These are phyloP conservation scores for Xestoiulus laeticollis DNA, from an alignment of 2,888 invertebrate genomes.

Conservation along the genomic window DNA sequence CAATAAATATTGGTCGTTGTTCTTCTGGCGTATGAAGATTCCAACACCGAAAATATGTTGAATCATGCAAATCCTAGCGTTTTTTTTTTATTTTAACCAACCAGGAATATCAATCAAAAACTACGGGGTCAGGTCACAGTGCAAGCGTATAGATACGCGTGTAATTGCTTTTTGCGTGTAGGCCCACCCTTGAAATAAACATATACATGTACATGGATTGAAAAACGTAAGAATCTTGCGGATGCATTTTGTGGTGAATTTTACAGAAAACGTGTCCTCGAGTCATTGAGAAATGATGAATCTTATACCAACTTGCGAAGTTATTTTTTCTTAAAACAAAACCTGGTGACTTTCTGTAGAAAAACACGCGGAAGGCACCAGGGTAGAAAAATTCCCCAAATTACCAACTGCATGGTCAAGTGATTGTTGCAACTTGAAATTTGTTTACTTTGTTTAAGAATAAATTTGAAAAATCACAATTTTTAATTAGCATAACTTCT, in stretches of 20 bases:
- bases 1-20: slow-evolving; percentile 25
- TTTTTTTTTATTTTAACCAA: neutral
- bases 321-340: neutral
- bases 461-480: no score
- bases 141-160: slow-evolving; percentile 22
- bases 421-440: no score
- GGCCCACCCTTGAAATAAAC: slow-evolving; percentile 22
- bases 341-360: neutral
- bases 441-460: no score
- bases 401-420: no score
- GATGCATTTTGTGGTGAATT: neutral
- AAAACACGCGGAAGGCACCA: neutral
- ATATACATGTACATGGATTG: neutral
- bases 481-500: no score
- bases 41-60: slow-evolving; percentile 25
- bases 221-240: neutral
- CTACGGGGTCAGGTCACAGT: neutral
- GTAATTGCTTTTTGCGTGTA: neutral
- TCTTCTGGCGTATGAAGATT: neutral
- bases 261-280: neutral
- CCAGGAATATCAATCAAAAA: slow-evolving; percentile 29
- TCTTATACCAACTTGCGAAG: neutral
- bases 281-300: neutral
- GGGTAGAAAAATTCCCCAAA: neutral
- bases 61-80: slow-evolving; percentile 6